Evolutionary conservation across 2,888 invertebrate species (phyloP).

Genomic region (Amblyjoppa proteus): DNA sequence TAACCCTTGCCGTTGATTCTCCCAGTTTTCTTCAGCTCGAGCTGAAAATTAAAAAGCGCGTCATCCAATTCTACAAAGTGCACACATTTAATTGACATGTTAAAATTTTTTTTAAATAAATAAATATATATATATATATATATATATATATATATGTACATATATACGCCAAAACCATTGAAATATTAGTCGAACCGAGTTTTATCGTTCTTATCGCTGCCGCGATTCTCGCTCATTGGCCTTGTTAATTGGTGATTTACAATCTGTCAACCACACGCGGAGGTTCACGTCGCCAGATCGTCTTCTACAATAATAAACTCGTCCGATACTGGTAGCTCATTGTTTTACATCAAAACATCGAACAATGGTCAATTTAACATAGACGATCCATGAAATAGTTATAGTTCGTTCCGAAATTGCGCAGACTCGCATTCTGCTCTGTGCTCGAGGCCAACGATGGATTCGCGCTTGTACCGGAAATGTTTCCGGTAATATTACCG

Average conservation of each 20-base stretch:
- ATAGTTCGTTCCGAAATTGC: neutral
- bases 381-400: constrained; percentile 54
- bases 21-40: neutral
- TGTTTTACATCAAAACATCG: constrained; percentile 16
- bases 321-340: neutral
- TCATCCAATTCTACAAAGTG: neutral
- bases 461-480: neutral
- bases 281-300: neutral
- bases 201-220: constrained; percentile 29
- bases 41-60: neutral
- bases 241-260: constrained; percentile 54
- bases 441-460: neutral
- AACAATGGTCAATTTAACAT: constrained; percentile 38
- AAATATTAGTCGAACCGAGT: neutral
- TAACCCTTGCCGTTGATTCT: neutral
- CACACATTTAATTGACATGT: neutral
- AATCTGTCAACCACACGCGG: neutral
- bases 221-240: constrained; percentile 29
- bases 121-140: neutral
- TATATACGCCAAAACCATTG: neutral
- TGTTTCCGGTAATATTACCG: neutral
- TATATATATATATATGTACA: neutral
- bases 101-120: too few relatives aligned
- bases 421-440: neutral
- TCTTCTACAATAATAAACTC: constrained; percentile 17